Conservation (phyloP, 1,140 invertebrate genomes). For the Heliconius congener region DNA sequence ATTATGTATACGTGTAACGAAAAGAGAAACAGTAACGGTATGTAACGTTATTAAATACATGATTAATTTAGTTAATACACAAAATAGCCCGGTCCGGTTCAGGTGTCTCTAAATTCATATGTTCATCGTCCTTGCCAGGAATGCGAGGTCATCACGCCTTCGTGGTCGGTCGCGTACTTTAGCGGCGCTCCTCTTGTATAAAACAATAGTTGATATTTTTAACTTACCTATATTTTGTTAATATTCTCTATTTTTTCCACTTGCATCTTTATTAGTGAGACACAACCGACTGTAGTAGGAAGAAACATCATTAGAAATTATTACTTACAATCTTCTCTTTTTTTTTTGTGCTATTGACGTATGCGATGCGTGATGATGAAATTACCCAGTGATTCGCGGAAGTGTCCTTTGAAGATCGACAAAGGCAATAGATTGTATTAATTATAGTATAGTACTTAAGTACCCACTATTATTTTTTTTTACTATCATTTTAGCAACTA, state of each 20-base stretch:
- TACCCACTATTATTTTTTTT: background rate
- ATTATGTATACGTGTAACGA: background rate
- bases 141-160: constrained; percentile 76
- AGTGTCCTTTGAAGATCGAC: constrained; percentile 22
- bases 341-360: constrained; percentile 18
- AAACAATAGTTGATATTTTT: constrained; percentile 57
- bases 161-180: constrained; percentile 61
- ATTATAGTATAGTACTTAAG: background rate
- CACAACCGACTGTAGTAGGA: too few relatives aligned
- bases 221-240: background rate
- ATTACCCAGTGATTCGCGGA: constrained; percentile 38
- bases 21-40: background rate
- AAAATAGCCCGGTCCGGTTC: constrained; percentile 31
- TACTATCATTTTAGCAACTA: too few relatives aligned
- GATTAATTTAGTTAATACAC: constrained; percentile 27
- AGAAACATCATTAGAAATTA: background rate
- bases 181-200: constrained; percentile 64
- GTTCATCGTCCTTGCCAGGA: constrained; percentile 77
- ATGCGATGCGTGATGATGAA: constrained; percentile 34
- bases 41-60: background rate
- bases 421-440: background rate
- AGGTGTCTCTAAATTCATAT: constrained; percentile 44
- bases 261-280: too few relatives aligned
- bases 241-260: background rate
- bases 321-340: background rate